Evolutionary conservation across 2,797 vertebrate genomes (phyloP), one percentile per base, ranked within the genome.

Genomic region (Ciconia nigra): DNA sequence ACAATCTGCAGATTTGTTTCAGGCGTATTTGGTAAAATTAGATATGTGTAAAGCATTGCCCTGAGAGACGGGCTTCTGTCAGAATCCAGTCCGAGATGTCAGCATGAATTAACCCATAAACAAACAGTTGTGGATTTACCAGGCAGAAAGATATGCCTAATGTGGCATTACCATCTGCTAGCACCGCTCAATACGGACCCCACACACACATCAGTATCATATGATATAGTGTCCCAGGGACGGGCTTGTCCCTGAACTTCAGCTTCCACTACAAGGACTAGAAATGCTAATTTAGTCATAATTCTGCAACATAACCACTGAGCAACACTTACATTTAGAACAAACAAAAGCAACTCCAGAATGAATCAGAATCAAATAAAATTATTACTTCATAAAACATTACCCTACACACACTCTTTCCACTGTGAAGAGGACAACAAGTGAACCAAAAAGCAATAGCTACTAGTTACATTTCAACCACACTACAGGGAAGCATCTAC

Each of bases 201-300:
- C 28, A 24, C 33, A 2, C 12, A 2, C 29, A 17, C 17, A 17
- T 3, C 18, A 1, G 4, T 5, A 10, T 19, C 1, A 0, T 7
- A 20, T 9, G 25, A 49, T 3, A 13, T 0, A 11, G 13, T 2
- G 9, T 37, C 49, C 61, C 65, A 76, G 57, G 2, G 55, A 83
- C 1, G 9, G 4, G 6, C 24, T 44, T 28, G 17, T 41, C 39
- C 71, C 86, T 51, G 12, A 55, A 67, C 24, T 61, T 51, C 67
- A 25, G 11, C 33, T 83, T 65, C 42, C 35, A 42, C 52, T 69
- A 55, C 39, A 49, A 62, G 58, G 29, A n/a, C 39, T 21, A 76
- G 49, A 82, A 82, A 77, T 8, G 28, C 14, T 44, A 18, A 74
- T 47, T 69, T 52, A 55, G 41, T 79, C n/a, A 41, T n/a, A 63